These are phyloP conservation scores for Smithornis capensis DNA, from an alignment of 2,113 vertebrate species.

Conservation along the genomic window DNA sequence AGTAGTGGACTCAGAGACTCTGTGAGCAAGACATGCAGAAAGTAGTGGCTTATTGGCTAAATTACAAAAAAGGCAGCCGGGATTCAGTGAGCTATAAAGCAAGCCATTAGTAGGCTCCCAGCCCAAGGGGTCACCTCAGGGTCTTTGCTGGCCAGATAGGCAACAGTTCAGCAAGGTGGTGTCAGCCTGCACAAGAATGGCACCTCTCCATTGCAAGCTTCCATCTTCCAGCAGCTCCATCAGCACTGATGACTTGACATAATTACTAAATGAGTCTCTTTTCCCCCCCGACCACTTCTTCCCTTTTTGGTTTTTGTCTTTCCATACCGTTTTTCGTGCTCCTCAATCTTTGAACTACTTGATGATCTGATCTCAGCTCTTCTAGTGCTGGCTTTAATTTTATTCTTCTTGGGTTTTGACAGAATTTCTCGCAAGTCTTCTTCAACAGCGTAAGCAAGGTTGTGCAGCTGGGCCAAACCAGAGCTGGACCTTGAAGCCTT, in stretches of 20 bases:
- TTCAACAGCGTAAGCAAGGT: neutral
- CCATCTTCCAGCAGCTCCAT: neutral
- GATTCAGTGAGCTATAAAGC: neutral
- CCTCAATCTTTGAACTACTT: neutral
- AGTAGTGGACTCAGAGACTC: neutral
- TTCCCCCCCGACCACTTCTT: neutral
- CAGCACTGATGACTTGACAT: rapidly evolving
- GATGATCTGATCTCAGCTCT: neutral
- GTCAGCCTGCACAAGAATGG: neutral
- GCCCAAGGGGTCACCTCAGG: rapidly evolving
- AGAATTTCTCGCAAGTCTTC: neutral
- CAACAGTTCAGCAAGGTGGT: neutral
- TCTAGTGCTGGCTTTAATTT: neutral
- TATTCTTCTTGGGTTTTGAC: neutral
- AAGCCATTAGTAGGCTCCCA: neutral
- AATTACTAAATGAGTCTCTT: neutral
- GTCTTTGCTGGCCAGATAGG: rapidly evolving
- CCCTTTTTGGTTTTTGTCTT: neutral
- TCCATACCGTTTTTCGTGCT: neutral
- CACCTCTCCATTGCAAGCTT: neutral
- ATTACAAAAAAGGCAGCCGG: neutral
- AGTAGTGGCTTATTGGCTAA: neutral
- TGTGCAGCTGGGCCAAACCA: neutral
- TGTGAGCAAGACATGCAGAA: neutral
- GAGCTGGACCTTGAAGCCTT: neutral